Evolutionary conservation across 2,888 invertebrate genomes (phyloP), one percentile per base, ranked within the genome.

Genomic region (Hemithea aestivaria): DNA sequence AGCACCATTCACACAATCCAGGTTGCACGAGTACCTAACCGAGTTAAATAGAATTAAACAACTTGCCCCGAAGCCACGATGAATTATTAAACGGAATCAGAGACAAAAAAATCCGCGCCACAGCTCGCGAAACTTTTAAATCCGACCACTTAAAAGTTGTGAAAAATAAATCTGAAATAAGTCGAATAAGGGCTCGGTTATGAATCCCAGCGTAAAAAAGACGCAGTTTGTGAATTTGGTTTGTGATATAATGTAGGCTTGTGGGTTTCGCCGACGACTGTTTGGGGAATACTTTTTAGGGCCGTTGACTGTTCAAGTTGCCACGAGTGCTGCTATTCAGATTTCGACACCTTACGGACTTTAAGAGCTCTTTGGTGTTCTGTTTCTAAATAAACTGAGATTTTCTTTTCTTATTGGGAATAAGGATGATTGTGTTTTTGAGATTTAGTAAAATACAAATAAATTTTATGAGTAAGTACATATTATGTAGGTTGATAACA

Each of bases 71-170:
- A 40, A 46, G 53, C 40, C 40, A 40, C 42, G 40, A 55, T 61
- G 58, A 62, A 53, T 61, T 56, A 58, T 65, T 45, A 39, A 51
- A 46, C 38, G 35, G 29, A 20, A 40, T 47, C 30, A 51, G 36
- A 48, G 48, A 49, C 38, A 51, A 58, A 56, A 49, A 53, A 43
- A 33, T 24, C 43, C 37, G 32, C 32, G 27, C 33, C 29, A 32
- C 31, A 22, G 31, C 38, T 40, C 40, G 29, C 34, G 34, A 49
- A 59, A 51, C 62, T 63, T 55, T 38, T 45, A 49, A 51, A 48
- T 46, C 56, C 32, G 9, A 31, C 54, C 53, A 56, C 58, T 66
- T 62, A 58, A 59, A 64, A 62, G 30, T 59, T 63, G 35, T 37
- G 40, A 45, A 53, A 45, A 57, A 51, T 48, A 55, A 59, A 59